Base-by-base conservation (phyloP, 2,113 vertebrate genomes). In the Poeciliopsis prolifica region DNA sequence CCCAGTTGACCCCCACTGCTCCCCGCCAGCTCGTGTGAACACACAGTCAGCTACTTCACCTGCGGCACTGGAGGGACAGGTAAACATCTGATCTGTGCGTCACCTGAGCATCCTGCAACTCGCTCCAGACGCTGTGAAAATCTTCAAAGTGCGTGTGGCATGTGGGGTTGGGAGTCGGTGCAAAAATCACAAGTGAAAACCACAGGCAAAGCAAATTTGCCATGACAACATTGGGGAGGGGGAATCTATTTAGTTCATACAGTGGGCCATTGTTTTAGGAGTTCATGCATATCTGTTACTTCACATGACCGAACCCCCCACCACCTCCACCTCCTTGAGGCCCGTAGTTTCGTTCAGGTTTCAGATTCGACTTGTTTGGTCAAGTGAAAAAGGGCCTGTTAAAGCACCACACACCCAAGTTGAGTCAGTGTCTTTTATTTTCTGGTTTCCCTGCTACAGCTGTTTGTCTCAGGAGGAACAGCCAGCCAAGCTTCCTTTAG, bases 241-340 rank as follows among this genome's bases (percentile, higher is more conserved):
- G 76, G 77, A 70, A 73, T 85, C 85, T 84, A 78, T 74, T 72
- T 73, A 60, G 31, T 65, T 76, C 64, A 14, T 81, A 91, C 89
- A 88, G 87, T 90, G 90, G 86, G 75, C 79, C 74, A 74, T 92
- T 92, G 87, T 89, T 89, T 83, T 87, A 80, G 81, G 64, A 82
- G 82, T 86, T 83, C 87, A 82, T 80, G 70, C 72, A 82, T 87
- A 87, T 85, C 85, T 83, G 81, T 89, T 85, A 88, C 82, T 70
- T 79, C 80, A 84, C 83, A 85, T 86, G 84, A 88, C 70, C 83
- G 77, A 87, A 81, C 79, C 75, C 67, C 77, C 76, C 83, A 88
- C 86, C 48, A 19, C 17, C 19, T 19, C 51, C 22, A 22, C 51
- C 51, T 58, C 51, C 51, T 7, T 3, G 42, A 82, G 83, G 88